These are phyloP conservation scores for Melangyna quadrimaculata DNA, from an alignment of 2,888 invertebrate genomes.

Conservation along the genomic window DNA sequence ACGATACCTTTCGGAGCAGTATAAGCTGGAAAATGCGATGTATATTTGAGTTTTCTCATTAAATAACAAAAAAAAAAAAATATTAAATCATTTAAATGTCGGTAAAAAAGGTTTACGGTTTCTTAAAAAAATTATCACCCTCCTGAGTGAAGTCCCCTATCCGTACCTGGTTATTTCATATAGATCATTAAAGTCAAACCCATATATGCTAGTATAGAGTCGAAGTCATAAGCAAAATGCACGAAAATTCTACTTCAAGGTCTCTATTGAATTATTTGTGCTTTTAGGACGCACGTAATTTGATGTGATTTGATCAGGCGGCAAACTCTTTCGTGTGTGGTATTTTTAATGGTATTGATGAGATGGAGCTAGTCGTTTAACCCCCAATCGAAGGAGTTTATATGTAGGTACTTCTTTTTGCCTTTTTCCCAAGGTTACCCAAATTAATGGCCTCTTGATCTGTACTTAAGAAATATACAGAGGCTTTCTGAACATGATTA, in stretches of 20 bases:
- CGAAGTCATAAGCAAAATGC: not conserved
- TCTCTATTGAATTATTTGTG: conserved; percentile 3
- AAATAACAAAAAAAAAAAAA: too few species aligned
- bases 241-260: not conserved
- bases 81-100: too few species aligned
- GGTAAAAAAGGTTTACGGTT: too few species aligned
- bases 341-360: conserved; percentile 1
- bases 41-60: too few species aligned
- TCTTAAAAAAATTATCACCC: not conserved
- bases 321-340: not conserved
- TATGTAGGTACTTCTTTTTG: not conserved
- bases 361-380: not conserved
- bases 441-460: not conserved
- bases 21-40: too few species aligned
- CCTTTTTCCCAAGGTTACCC: not conserved
- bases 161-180: not conserved
- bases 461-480: not conserved
- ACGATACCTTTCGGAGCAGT: too few species aligned
- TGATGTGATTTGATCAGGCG: conserved; percentile 1
- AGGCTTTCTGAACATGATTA: not conserved
- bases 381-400: not conserved
- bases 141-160: not conserved
- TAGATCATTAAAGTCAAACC: not conserved
- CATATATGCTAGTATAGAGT: not conserved
- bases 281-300: not conserved